Evolutionary conservation across 2,113 vertebrate genomes (phyloP), one percentile per base, ranked within the genome.

Genomic region (Salvator merianae): DNA sequence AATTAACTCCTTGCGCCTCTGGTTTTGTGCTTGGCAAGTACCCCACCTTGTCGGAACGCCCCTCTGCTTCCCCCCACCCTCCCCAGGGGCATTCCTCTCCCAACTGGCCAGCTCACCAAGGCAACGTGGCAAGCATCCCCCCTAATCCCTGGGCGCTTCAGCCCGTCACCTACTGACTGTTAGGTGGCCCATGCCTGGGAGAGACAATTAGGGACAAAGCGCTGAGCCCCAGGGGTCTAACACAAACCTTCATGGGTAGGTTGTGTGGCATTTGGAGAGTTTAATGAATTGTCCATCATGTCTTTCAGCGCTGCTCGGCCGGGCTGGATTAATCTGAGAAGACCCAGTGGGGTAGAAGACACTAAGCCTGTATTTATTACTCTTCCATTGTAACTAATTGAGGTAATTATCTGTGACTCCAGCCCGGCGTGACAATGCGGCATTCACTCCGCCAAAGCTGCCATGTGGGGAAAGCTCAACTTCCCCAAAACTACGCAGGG

Each of bases 301-400:
- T 97, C 94, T 97, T 97, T 98, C 96, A 98, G 97, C 96, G 95
- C 96, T 95, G 97, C 97, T 97, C 96, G 97, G 97, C 96, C 97
- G 96, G 97, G 94, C 96, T 95, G 97, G 95, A 97, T 97, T 97
- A 97, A 97, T 97, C 97, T 96, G 97, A 94, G 98, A 97, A 97
- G 97, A 97, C 97, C 97, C 98, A 98, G 98, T 98, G 97, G 98
- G 98, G 97, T 97, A 97, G 98, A 97, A 99, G 98, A 99, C 98
- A 97, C 98, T 99, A 99, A 99, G 98, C 98, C 98, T 96, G 97
- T 98, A 99, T 99, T 99, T 99, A 99, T 99, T 99, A 99, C 98
- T 98, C 97, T 98, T 97, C 98, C 98, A 98, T 99, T 99, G 98
- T 99, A 97, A 99, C 98, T 99, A 99, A 99, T 99, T 99, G 98